Evolutionary conservation across 2,113 vertebrate species (phyloP).

Genomic region (Numenius arquata): DNA sequence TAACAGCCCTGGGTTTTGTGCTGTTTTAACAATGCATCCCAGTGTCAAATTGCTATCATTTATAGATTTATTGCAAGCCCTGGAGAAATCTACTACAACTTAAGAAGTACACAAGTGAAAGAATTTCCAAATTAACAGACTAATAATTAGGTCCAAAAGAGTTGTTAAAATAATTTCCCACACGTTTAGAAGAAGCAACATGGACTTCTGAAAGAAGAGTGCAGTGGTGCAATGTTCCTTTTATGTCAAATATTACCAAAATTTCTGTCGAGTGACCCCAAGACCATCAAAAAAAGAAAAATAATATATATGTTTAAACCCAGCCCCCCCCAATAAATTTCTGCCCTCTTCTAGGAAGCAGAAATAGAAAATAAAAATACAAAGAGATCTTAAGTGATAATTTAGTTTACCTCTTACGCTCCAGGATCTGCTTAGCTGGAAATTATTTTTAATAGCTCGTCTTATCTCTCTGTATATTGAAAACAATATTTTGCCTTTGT

Average conservation of each 20-base stretch:
- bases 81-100: neutral
- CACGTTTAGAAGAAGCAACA: rapidly evolving
- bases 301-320: rapidly evolving
- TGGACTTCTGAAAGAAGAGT: neutral
- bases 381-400: neutral
- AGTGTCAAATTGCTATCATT: neutral
- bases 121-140: neutral
- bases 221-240: neutral
- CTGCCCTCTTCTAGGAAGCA: neutral
- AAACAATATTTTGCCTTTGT: neutral
- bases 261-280: neutral
- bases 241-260: too few relatives aligned
- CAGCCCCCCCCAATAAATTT: neutral
- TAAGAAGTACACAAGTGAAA: neutral
- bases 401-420: neutral
- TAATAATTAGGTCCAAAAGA: neutral
- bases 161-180: neutral
- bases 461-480: neutral
- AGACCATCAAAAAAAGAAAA: neutral
- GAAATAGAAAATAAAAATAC: neutral
- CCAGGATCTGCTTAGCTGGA: neutral
- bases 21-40: neutral
- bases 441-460: neutral
- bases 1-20: neutral
- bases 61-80: neutral